phyloP scores from a whole-genome alignment of 2,113 vertebrate species.

The Merops nubicus region DNA sequence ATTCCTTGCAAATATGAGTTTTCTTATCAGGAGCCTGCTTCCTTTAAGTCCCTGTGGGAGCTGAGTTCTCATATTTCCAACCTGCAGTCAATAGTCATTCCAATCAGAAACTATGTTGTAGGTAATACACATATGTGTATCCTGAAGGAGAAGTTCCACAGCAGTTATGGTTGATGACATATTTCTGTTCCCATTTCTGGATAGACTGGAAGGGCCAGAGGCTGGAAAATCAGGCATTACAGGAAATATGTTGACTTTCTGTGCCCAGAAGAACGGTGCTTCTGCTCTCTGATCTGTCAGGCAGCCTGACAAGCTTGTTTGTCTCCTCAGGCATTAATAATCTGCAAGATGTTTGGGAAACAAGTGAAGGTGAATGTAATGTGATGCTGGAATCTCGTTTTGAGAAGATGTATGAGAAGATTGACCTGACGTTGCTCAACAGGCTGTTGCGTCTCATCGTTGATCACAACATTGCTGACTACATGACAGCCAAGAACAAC shows the following conservation, averaged over 20 bases:
- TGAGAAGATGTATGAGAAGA: conserved; percentile 99
- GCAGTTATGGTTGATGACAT: neutral
- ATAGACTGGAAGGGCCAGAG: neutral
- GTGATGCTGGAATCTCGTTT: conserved; percentile 99
- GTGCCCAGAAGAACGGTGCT: neutral
- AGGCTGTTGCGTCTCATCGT: conserved; percentile 96
- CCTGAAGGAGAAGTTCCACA: neutral
- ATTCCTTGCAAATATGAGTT: neutral
- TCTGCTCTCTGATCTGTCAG: neutral
- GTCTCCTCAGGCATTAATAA: conserved; percentile 91
- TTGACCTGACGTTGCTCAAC: conserved; percentile 96
- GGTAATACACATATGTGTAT: accelerated
- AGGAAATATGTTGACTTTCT: accelerated
- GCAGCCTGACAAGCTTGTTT: neutral
- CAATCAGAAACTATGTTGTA: neutral
- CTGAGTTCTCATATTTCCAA: neutral
- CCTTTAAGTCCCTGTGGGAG: neutral
- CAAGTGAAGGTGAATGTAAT: conserved; percentile 94
- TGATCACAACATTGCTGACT: conserved; percentile 99
- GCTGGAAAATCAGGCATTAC: neutral
- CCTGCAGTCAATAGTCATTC: neutral
- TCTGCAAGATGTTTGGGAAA: conserved; percentile 98
- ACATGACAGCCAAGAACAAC: conserved; percentile 99
- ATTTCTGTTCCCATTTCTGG: neutral
- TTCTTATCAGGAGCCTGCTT: accelerated